phyloP scores from a whole-genome alignment of 2,113 vertebrate species.

The Actinemys pallida region DNA sequence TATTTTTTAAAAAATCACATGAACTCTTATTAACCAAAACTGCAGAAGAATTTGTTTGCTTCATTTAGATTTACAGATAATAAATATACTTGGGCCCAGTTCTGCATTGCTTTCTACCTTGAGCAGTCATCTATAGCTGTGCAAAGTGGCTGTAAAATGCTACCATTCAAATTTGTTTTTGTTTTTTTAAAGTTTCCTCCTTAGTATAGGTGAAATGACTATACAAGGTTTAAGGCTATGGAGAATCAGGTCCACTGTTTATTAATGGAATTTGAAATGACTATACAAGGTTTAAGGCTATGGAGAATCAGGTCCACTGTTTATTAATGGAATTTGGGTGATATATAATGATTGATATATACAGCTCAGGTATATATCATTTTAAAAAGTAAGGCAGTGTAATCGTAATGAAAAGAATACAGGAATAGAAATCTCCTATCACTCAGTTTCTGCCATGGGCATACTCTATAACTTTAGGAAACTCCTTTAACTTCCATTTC shows the following conservation, averaged over 20 bases:
- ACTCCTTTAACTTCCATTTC: background rate
- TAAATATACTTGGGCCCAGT: background rate
- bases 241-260: background rate
- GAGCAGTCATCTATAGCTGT: background rate
- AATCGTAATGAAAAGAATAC: background rate
- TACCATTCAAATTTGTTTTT: background rate
- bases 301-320: background rate
- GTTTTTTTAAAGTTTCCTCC: rapidly evolving
- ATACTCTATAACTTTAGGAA: background rate
- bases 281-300: background rate
- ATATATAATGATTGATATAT: no score
- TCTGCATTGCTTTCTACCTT: background rate
- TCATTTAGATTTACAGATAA: background rate
- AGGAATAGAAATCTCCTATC: background rate
- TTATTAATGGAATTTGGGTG: background rate
- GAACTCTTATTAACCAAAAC: background rate
- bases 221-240: background rate
- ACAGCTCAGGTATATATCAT: background rate
- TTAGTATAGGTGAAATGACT: background rate
- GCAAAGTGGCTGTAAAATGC: background rate
- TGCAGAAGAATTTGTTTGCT: background rate
- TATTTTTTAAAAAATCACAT: background rate
- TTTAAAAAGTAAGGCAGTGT: background rate
- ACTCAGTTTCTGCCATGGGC: background rate
- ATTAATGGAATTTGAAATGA: background rate